Evolutionary conservation across 2,113 vertebrate genomes (phyloP).

Genomic region (Rostratula benghalensis): DNA sequence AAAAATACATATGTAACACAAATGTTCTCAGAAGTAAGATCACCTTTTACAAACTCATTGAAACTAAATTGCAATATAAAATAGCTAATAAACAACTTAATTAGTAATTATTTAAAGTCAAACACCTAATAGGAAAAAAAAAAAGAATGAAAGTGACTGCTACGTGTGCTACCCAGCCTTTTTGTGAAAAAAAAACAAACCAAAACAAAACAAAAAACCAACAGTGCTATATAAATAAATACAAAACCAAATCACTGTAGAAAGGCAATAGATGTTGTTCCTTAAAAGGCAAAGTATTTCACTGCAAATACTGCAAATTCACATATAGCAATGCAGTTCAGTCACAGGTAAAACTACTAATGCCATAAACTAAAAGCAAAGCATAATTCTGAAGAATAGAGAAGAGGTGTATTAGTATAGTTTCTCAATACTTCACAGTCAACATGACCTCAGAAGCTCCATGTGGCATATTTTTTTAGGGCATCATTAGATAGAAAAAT

Average conservation of each 20-base stretch:
- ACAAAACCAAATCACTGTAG: not conserved
- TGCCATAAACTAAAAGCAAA: not conserved
- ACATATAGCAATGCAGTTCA: not conserved
- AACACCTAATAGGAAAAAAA: not conserved
- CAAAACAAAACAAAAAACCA: too few species aligned
- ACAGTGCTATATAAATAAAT: not conserved
- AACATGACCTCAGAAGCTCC: not conserved
- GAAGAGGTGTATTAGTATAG: not conserved
- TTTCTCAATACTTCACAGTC: not conserved
- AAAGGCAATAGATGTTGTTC: not conserved
- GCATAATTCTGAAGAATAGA: not conserved
- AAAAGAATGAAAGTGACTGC: not conserved
- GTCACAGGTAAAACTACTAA: not conserved
- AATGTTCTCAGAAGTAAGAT: not conserved
- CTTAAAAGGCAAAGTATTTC: not conserved
- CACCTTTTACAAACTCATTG: not conserved
- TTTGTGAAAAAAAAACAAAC: not conserved
- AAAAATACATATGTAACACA: not conserved
- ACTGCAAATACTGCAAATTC: not conserved
- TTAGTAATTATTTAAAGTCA: not conserved
- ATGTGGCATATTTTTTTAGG: not conserved
- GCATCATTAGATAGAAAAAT: not conserved
- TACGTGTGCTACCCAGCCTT: not conserved
- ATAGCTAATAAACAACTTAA: conserved; percentile 6
- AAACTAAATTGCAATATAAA: not conserved